Evolutionary conservation across 2,797 vertebrate genomes (phyloP), one percentile per base, ranked within the genome.

Genomic region (Huso huso): DNA sequence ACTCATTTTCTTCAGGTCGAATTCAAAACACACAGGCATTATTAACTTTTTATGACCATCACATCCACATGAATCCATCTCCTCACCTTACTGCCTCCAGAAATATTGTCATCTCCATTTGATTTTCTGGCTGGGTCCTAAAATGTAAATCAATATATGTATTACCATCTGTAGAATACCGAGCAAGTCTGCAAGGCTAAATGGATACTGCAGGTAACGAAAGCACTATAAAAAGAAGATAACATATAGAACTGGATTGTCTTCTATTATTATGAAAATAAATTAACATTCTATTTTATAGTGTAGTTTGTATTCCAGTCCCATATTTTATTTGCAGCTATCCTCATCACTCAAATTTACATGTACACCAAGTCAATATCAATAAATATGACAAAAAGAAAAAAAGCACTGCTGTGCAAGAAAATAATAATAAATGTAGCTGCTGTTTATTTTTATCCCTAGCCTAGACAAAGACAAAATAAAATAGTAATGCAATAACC

Each of bases 111-210:
- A 84, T 83, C 79, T 68, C 74, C 74, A 67, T 70, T 59, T 59
- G 6, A 55, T 37, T 15, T 78, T 73, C 69, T 78, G 82, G 68
- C 83, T 51, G 23, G 50, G 67, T 66, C 65, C 81, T 77, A 75
- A 81, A 81, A 80, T 84, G 77, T 81, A 81, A 84, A 87, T 84
- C 79, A 80, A 83, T 83, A 84, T 70, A 79, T 83, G 80, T 78
- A 85, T 82, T 78, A 81, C 69, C 70, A 79, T 77, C 79, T 70
- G 72, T 71, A 70, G 78, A 83, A 85, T 82, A 80, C 76, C 71
- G 77, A 84, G 79, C 77, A 78, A 72, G 52, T 74, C 66, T 6
- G 65, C 74, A 77, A 77, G 78, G 76, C 74, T 80, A 81, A 83
- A 77, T 67, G 75, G 71, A 60, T 63, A 18, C 61, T 61, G 78